Conservation (phyloP, 2,888 invertebrate species). For the Amphipyra tragopoginis region DNA sequence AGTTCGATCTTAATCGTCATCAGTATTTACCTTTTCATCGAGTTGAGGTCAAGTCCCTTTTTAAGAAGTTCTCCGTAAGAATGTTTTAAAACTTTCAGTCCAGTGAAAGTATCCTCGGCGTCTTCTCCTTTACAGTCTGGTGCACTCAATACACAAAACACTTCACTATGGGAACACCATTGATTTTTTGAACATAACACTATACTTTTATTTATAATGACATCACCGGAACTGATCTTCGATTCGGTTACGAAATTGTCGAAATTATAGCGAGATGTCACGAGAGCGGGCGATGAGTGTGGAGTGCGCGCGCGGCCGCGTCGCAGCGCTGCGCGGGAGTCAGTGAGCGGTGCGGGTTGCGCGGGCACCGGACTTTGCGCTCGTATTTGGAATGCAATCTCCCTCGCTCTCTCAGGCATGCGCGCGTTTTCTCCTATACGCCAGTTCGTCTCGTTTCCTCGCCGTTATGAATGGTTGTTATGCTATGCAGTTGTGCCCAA, state of each 20-base stretch:
- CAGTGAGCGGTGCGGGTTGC: slow-evolving; percentile 64
- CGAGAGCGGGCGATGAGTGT: slow-evolving; percentile 60
- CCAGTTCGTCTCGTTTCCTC: slow-evolving; percentile 77
- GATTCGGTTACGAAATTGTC: slow-evolving; percentile 72
- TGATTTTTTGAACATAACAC: slow-evolving; percentile 57
- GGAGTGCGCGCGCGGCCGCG: slow-evolving; percentile 54
- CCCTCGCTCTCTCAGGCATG: slow-evolving; percentile 84
- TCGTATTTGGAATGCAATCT: slow-evolving; percentile 85
- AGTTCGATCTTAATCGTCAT: slow-evolving; percentile 27
- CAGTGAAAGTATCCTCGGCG: slow-evolving; percentile 89
- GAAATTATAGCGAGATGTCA: slow-evolving; percentile 69
- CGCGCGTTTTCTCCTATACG: slow-evolving; percentile 76
- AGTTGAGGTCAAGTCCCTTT: slow-evolving; percentile 72
- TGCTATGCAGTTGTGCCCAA: slow-evolving; percentile 78
- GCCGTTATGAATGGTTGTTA: slow-evolving; percentile 82
- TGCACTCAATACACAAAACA: slow-evolving; percentile 72
- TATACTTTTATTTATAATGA: slow-evolving; percentile 64
- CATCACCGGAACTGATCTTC: slow-evolving; percentile 71
- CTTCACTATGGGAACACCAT: slow-evolving; percentile 71
- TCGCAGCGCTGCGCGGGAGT: slow-evolving; percentile 66
- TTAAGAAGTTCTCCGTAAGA: slow-evolving; percentile 86
- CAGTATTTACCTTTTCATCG: slow-evolving; percentile 75
- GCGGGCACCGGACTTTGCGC: slow-evolving; percentile 65
- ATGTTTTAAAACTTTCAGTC: slow-evolving; percentile 87
- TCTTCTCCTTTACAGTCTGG: slow-evolving; percentile 75